Evolutionary conservation across 2,113 vertebrate genomes (phyloP).

Genomic region (Deroptyus accipitrinus): DNA sequence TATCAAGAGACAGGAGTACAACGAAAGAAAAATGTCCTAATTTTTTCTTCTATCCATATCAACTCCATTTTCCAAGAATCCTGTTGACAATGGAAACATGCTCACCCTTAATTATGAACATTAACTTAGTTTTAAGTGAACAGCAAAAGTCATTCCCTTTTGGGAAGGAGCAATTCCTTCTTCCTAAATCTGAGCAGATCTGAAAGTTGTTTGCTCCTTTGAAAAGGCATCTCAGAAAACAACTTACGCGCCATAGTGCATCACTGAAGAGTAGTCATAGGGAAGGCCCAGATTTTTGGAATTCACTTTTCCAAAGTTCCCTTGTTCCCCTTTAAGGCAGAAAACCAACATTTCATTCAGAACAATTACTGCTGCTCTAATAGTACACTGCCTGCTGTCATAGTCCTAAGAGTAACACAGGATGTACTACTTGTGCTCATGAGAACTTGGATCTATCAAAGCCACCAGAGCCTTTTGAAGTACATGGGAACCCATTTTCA

Average conservation of each 20-base stretch:
- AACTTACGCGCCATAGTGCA: conserved; percentile 73
- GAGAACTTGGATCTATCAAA: not conserved
- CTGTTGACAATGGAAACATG: not conserved
- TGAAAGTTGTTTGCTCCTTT: not conserved
- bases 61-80: not conserved
- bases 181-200: not conserved
- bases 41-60: not conserved
- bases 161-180: not conserved
- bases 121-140: not conserved
- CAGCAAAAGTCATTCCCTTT: not conserved
- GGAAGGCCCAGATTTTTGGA: conserved; percentile 67
- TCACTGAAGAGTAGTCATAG: conserved; percentile 72
- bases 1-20: not conserved
- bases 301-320: conserved; percentile 65
- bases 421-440: not conserved
- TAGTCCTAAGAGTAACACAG: not conserved
- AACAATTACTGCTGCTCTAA: not conserved
- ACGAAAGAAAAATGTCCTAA: not conserved
- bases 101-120: not conserved
- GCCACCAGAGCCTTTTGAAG: not conserved
- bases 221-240: not conserved
- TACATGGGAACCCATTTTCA: not conserved
- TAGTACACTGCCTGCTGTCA: not conserved
- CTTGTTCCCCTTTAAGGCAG: conserved; percentile 45
- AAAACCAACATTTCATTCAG: not conserved